Evolutionary conservation across 2,797 vertebrate species (phyloP).

Genomic region (Podarcis siculus): DNA sequence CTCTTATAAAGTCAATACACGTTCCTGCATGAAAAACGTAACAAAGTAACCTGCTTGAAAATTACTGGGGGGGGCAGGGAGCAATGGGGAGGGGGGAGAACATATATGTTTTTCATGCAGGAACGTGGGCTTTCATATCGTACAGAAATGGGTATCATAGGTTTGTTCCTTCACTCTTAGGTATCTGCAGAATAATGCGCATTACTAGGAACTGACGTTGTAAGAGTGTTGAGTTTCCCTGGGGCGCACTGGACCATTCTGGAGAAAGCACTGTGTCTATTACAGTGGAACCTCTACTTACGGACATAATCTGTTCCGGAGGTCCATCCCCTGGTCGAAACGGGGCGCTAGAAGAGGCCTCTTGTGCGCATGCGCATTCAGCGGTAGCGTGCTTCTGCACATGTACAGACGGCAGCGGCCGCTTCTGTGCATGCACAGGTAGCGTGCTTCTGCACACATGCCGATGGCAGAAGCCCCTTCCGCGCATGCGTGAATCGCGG

Average conservation of each 20-base stretch:
- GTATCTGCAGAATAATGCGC: neutral
- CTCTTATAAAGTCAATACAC: constrained; percentile 38
- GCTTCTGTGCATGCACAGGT: too few relatives aligned
- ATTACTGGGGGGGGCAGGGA: neutral
- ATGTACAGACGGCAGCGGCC: fast-evolving
- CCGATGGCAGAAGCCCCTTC: too few relatives aligned
- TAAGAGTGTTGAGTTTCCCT: constrained; percentile 7
- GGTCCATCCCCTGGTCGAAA: too few relatives aligned
- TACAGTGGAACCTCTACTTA: too few relatives aligned
- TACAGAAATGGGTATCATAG: neutral
- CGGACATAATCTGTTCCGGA: too few relatives aligned
- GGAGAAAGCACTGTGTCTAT: neutral
- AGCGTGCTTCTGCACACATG: too few relatives aligned
- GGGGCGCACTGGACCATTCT: neutral
- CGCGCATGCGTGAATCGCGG: too few relatives aligned
- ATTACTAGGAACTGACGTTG: neutral
- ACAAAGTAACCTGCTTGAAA: constrained; percentile 41
- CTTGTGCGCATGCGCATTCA: too few relatives aligned
- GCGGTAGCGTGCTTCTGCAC: too few relatives aligned
- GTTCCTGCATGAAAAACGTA: constrained; percentile 38
- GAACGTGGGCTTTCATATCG: constrained; percentile 5
- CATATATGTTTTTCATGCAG: constrained; percentile 29
- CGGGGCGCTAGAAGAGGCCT: too few relatives aligned
- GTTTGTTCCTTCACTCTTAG: neutral
- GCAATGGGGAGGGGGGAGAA: constrained; percentile 4